Conservation (phyloP, 2,113 vertebrate species). For the Aviceda subcristata region DNA sequence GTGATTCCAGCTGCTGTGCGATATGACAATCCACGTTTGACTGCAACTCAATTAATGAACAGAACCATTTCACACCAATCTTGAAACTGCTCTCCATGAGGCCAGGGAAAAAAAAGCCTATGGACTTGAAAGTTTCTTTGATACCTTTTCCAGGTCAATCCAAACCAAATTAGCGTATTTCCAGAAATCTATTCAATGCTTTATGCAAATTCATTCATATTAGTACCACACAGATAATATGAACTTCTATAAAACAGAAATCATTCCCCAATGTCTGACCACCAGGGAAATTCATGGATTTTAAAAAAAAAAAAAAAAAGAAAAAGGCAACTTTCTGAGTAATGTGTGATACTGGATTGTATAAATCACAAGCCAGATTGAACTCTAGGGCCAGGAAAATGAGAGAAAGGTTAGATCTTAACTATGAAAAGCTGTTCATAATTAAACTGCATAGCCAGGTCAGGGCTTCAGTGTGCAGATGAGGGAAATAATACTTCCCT, state of each 20-base stretch:
- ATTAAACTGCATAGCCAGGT: neutral
- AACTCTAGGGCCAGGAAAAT: neutral
- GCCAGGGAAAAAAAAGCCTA: neutral
- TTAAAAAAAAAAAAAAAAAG: neutral
- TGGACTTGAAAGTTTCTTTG: neutral
- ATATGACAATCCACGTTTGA: neutral
- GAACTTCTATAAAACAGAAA: neutral
- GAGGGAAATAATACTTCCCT: neutral
- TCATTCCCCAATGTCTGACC: neutral
- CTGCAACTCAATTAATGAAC: neutral
- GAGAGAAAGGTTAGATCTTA: neutral
- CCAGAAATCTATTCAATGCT: neutral
- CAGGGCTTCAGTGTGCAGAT: neutral
- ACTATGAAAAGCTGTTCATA: neutral
- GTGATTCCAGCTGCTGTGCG: neutral
- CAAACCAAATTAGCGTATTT: neutral
- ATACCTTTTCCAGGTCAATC: neutral
- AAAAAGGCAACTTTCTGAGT: neutral
- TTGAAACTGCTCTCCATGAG: neutral
- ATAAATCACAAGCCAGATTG: neutral
- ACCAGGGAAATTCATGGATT: neutral
- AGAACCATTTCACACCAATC: neutral
- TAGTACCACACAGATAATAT: neutral
- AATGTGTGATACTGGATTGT: neutral
- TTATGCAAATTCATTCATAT: neutral